Percentiles rank a stretch among this genome's conserved stretches.
These are phyloP conservation scores for Choreutis nemorana DNA, from an alignment of 2,888 invertebrate genomes.

Conservation along the genomic window DNA sequence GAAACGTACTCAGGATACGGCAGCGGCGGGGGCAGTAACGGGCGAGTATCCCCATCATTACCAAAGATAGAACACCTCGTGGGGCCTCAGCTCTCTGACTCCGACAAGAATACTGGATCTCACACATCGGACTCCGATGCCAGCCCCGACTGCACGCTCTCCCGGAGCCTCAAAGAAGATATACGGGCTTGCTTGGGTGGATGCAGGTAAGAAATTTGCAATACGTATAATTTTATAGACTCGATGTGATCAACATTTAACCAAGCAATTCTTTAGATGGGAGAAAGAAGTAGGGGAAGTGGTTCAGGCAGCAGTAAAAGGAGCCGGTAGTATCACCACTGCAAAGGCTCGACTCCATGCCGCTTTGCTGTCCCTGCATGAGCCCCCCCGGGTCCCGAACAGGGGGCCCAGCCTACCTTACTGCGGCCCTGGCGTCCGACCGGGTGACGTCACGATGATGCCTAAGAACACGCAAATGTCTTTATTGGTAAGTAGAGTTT, in stretches of 20 bases:
- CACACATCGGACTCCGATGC: slow-evolving; percentile 43
- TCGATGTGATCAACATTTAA: not conserved
- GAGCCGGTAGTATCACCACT: slow-evolving; percentile 48
- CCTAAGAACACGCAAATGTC: slow-evolving; percentile 61
- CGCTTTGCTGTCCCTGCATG: slow-evolving; percentile 44
- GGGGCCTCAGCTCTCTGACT: slow-evolving; percentile 21
- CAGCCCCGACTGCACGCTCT: slow-evolving; percentile 46
- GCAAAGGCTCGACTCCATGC: slow-evolving; percentile 51
- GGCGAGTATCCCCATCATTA: slow-evolving; percentile 49
- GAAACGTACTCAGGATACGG: slow-evolving; percentile 34
- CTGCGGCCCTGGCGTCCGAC: slow-evolving; percentile 63
- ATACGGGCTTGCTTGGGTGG: slow-evolving; percentile 50
- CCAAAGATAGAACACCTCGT: slow-evolving; percentile 47
- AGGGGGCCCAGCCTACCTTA: slow-evolving; percentile 66
- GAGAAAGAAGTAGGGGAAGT: slow-evolving; percentile 65
- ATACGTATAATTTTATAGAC: not conserved
- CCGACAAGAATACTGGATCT: slow-evolving; percentile 43
- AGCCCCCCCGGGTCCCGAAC: slow-evolving; percentile 36
- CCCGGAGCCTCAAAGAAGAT: slow-evolving; percentile 51
- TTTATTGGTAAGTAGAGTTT: slow-evolving; percentile 35
- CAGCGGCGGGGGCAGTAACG: slow-evolving; percentile 52
- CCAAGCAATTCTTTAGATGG: slow-evolving; percentile 32
- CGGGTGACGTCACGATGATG: slow-evolving; percentile 61
- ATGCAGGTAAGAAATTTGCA: slow-evolving; percentile 50
- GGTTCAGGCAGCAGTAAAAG: slow-evolving; percentile 63